phyloP scores from a whole-genome alignment of 1,140 invertebrate genomes.

The Drosophila ironensis region DNA sequence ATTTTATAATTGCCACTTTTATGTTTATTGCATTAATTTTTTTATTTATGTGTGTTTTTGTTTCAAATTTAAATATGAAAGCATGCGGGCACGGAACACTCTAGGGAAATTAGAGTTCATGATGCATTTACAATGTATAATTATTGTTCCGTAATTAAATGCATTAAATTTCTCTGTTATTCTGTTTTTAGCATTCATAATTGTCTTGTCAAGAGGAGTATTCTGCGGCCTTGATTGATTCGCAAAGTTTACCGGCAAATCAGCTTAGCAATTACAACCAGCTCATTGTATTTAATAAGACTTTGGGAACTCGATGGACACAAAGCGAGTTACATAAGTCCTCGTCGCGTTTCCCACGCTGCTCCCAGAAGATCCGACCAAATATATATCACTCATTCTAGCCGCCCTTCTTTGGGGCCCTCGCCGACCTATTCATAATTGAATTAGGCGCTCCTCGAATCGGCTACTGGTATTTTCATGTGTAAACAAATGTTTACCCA shows the following conservation, averaged over 20 bases:
- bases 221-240: slow-evolving; percentile 51
- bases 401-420: slow-evolving; percentile 10
- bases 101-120: no score
- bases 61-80: slow-evolving; percentile 5
- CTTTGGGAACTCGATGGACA: slow-evolving; percentile 23
- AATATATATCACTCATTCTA: slow-evolving; percentile 22
- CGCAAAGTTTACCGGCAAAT: slow-evolving; percentile 54
- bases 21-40: slow-evolving; percentile 6
- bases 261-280: slow-evolving; percentile 69
- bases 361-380: slow-evolving; percentile 67
- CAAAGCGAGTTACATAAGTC: slow-evolving; percentile 57
- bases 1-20: slow-evolving; percentile 16
- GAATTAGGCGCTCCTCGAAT: slow-evolving; percentile 44
- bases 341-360: slow-evolving; percentile 60
- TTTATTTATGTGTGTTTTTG: slow-evolving; percentile 11
- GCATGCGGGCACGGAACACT: slow-evolving; percentile 8
- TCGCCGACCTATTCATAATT: slow-evolving; percentile 43
- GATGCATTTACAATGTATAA: no score
- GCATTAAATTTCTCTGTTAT: no score
- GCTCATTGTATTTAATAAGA: slow-evolving; percentile 66
- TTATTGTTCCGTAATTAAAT: no score
- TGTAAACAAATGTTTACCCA: slow-evolving; percentile 75
- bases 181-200: slow-evolving; percentile 61
- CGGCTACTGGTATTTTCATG: slow-evolving; percentile 77
- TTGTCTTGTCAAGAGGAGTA: slow-evolving; percentile 33